phyloP scores from a whole-genome alignment of 2,888 invertebrate genomes.

The Phalangium opilio region DNA sequence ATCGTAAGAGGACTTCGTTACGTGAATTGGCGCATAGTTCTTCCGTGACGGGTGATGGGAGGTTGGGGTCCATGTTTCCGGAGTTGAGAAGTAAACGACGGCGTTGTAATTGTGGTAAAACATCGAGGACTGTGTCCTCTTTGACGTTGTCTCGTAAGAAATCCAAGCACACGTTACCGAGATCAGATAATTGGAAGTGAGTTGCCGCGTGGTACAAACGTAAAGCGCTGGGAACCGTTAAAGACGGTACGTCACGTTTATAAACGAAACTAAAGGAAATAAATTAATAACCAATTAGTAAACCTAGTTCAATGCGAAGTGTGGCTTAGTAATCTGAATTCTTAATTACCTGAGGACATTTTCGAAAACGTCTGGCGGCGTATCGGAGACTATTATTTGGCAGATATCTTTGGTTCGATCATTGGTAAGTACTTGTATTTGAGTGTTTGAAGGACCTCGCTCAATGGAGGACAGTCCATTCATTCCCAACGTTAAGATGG shows the following conservation, averaged over 20 bases:
- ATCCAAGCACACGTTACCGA: constrained; percentile 49
- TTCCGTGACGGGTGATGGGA: constrained; percentile 10
- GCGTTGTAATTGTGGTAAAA: constrained; percentile 37
- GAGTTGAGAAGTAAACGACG: not conserved
- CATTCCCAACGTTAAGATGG: constrained; percentile 35
- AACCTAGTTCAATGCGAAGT: not conserved
- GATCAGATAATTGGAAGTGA: constrained; percentile 51
- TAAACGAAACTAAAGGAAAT: constrained; percentile 42
- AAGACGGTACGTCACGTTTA: constrained; percentile 44
- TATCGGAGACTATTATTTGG: constrained; percentile 38
- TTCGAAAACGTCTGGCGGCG: constrained; percentile 50
- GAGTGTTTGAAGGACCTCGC: not conserved
- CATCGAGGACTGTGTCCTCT: constrained; percentile 46
- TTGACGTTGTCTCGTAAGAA: constrained; percentile 48
- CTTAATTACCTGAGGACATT: constrained; percentile 45
- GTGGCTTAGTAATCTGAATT: too few species aligned
- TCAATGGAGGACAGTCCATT: too few species aligned
- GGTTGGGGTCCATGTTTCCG: constrained; percentile 7
- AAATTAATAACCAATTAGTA: not conserved
- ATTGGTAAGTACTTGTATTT: constrained; percentile 20
- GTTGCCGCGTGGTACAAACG: constrained; percentile 55
- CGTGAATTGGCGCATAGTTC: constrained; percentile 30
- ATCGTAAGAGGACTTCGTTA: constrained; percentile 48
- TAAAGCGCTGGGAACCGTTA: constrained; percentile 48
- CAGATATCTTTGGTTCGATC: constrained; percentile 30